Percentiles rank a stretch among this genome's conserved stretches.
Conservation (phyloP, 2,797 vertebrate species). For the Acrossocheilus fasciatus region DNA sequence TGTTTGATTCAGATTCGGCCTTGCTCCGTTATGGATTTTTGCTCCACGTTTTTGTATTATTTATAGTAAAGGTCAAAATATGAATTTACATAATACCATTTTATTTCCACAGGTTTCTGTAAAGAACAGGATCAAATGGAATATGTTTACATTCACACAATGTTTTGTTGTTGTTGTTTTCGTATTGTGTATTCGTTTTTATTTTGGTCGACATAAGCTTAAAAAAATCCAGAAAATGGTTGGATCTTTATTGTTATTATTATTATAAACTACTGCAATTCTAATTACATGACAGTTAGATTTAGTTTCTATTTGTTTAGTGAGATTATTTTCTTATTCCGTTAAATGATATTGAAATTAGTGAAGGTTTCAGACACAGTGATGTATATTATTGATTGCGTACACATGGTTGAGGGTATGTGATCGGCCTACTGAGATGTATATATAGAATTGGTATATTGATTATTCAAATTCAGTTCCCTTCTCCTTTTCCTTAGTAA, state of each 20-base stretch:
- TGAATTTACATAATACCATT: neutral
- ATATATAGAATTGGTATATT: slow-evolving; percentile 69
- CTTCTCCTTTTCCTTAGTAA: slow-evolving; percentile 48
- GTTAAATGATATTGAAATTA: slow-evolving; percentile 44
- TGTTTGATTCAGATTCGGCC: neutral
- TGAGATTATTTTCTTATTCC: slow-evolving; percentile 34
- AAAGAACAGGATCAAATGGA: neutral
- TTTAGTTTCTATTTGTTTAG: slow-evolving; percentile 12
- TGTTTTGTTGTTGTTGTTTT: neutral
- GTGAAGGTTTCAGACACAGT: slow-evolving; percentile 40
- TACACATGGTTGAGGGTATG: slow-evolving; percentile 67
- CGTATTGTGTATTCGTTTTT: neutral
- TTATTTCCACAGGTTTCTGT: neutral
- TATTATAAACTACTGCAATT: slow-evolving; percentile 9
- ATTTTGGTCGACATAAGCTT: neutral
- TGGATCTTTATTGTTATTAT: slow-evolving; percentile 8
- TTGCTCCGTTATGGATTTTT: slow-evolving; percentile 3
- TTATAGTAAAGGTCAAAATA: neutral
- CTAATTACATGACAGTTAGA: neutral
- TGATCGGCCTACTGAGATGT: slow-evolving; percentile 69
- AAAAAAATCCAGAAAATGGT: neutral
- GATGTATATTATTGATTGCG: slow-evolving; percentile 69
- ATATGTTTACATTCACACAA: neutral
- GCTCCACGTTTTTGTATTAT: neutral
- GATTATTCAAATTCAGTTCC: slow-evolving; percentile 62